Base-by-base conservation (phyloP, 2,888 invertebrate genomes). In the Diaphora mendica region DNA sequence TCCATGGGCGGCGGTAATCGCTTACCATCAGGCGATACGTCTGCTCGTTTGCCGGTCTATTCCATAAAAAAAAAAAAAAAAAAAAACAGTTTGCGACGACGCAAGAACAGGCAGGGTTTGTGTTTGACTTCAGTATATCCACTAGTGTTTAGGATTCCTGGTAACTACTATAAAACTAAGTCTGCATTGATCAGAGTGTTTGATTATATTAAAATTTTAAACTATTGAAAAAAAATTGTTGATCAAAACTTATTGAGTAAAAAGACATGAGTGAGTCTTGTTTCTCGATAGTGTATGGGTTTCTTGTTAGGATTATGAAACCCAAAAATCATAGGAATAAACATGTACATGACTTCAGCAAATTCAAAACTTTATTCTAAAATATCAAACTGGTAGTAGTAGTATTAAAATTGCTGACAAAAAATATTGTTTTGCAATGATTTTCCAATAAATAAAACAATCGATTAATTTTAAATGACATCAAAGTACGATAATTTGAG, bases 401-500 rank as follows among this genome's bases (percentile, higher is more conserved):
- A 35, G 3, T 35, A 35, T 35, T 7, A 35, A 35, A 35, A 59
- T 69, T 55, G 55, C 59, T 55, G 30, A 30, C 35, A 51, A 30
- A n/a, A 44, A 70, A 70, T 9, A 73, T 68, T 71, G 39, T 76
- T 69, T 59, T 67, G 26, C 71, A 30, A 76, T 44, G 67, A 73
- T 72, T 72, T 74, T 62, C 75, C 68, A 75, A 79, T 78, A 83
- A 76, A 69, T 75, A 64, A 35, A 73, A 77, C 74, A 80, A 77
- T 75, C 74, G 44, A 64, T 76, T 77, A 73, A 75, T 78, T 67
- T 77, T 75, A 77, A 84, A 77, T 81, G 76, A 80, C 78, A 81
- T 84, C 84, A 86, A 82, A 78, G 78, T 78, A 68, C 82, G 80
- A 86, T 88, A 87, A 88, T 84, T 87, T 81, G 76, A 82, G 80